A percentile compares a stretch with the other conserved stretches of the same genome.
Conservation (phyloP, 2,797 vertebrate genomes). For the Sebastes flavidus region DNA sequence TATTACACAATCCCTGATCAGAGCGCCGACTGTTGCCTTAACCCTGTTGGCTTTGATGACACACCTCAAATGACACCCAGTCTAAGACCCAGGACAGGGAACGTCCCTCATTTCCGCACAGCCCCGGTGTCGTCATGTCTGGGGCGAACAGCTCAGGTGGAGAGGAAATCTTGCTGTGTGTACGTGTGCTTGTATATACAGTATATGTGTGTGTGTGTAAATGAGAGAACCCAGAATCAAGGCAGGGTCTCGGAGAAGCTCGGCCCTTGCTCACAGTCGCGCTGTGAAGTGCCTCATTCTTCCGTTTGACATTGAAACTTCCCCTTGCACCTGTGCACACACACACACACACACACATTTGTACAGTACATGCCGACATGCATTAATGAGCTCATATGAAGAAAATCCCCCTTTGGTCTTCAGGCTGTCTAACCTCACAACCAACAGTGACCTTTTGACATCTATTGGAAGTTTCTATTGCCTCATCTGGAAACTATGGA, state of each 20-base stretch:
- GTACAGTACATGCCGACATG: neutral
- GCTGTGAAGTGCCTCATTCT: neutral
- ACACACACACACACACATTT: conserved; percentile 3
- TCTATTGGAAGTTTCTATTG: conserved; percentile 42
- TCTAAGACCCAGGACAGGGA: conserved; percentile 38
- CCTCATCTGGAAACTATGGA: conserved; percentile 52
- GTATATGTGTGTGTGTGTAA: neutral
- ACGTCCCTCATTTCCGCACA: conserved; percentile 53
- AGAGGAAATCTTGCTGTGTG: conserved; percentile 37
- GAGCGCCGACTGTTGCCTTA: conserved; percentile 41
- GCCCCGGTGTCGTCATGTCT: conserved; percentile 62
- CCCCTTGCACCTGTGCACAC: conserved; percentile 10
- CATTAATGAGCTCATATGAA: neutral
- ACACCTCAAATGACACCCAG: conserved; percentile 61
- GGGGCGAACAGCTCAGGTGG: conserved; percentile 38
- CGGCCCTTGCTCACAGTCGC: neutral
- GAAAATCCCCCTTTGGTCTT: neutral
- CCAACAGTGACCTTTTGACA: conserved; percentile 25
- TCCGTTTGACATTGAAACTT: conserved; percentile 2
- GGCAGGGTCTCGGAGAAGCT: neutral
- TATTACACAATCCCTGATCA: conserved; percentile 43
- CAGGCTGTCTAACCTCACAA: conserved; percentile 22
- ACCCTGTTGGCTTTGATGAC: conserved; percentile 62
- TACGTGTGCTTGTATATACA: conserved; percentile 12
- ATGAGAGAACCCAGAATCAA: neutral